Percentiles rank a stretch among this genome's conserved stretches.
phyloP scores from a whole-genome alignment of 1,140 invertebrate genomes.

The Carposina sasakii region DNA sequence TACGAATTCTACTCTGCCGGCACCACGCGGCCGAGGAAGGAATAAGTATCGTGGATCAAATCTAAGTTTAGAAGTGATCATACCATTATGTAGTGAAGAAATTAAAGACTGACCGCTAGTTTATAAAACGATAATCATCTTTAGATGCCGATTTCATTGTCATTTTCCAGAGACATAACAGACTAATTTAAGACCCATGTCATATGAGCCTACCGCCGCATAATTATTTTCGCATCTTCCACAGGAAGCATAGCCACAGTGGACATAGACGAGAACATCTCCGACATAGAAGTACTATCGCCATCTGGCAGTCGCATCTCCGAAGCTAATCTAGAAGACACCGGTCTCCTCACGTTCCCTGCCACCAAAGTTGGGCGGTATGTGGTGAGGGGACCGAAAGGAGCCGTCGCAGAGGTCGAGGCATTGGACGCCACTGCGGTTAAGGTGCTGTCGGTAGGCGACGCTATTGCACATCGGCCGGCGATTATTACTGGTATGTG shows the following conservation, averaged over 20 bases:
- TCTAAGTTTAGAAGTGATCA: too few species aligned
- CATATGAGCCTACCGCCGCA: too few species aligned
- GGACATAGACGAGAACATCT: slow-evolving; percentile 72
- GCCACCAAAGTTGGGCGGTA: slow-evolving; percentile 72
- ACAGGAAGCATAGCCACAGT: slow-evolving; percentile 69
- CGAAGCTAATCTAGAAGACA: slow-evolving; percentile 65
- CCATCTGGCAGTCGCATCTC: slow-evolving; percentile 69
- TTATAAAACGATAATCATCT: too few species aligned
- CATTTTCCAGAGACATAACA: too few species aligned
- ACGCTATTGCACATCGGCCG: slow-evolving; percentile 88
- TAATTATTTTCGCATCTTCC: slow-evolving; percentile 6
- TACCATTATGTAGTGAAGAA: too few species aligned
- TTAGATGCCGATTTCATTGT: too few species aligned
- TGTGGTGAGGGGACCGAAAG: slow-evolving; percentile 61
- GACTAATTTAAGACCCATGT: too few species aligned
- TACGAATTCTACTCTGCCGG: too few species aligned
- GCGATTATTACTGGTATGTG: slow-evolving; percentile 83
- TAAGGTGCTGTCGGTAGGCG: slow-evolving; percentile 82
- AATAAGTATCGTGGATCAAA: too few species aligned
- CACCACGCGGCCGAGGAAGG: too few species aligned
- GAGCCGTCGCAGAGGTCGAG: slow-evolving; percentile 77
- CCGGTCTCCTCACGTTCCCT: slow-evolving; percentile 72
- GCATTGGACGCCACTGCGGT: slow-evolving; percentile 90
- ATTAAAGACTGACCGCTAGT: too few species aligned
- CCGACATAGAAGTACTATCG: slow-evolving; percentile 73